These are phyloP conservation scores for Cyphomyrmex costatus DNA, from an alignment of 1,140 invertebrate genomes.

Conservation along the genomic window DNA sequence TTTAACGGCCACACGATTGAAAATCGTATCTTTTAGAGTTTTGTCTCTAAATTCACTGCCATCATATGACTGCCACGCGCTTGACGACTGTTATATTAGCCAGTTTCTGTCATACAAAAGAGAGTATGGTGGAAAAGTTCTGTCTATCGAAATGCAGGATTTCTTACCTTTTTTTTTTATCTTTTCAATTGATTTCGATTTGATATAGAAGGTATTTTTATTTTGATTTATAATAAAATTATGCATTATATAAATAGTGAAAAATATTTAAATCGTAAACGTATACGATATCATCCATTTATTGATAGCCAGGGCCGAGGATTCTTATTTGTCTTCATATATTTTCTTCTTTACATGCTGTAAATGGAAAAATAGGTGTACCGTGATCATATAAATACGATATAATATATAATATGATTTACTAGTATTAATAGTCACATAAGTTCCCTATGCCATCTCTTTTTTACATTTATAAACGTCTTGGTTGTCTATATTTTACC, in stretches of 20 bases:
- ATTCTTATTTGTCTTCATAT: conserved; percentile 52
- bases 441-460: conserved; percentile 66
- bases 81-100: conserved; percentile 16
- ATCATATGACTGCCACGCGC: not conserved
- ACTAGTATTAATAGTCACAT: conserved; percentile 74
- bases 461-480: conserved; percentile 58
- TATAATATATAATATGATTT: conserved; percentile 63
- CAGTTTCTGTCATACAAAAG: not conserved
- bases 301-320: conserved; percentile 20
- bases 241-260: not conserved
- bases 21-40: conserved; percentile 28
- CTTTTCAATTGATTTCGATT: not conserved
- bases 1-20: conserved; percentile 12
- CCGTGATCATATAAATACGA: conserved; percentile 51
- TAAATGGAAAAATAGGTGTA: conserved; percentile 63
- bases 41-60: conserved; percentile 46
- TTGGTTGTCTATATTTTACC: conserved; percentile 18
- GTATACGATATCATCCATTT: not conserved
- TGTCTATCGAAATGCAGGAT: not conserved
- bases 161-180: conserved; percentile 18
- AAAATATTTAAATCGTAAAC: conserved; percentile 27
- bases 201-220: conserved; percentile 1
- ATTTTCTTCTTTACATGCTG: conserved; percentile 49
- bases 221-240: conserved; percentile 2
- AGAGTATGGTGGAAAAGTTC: not conserved